Conservation (phyloP, 2,797 vertebrate genomes). For the Sciurus carolinensis region DNA sequence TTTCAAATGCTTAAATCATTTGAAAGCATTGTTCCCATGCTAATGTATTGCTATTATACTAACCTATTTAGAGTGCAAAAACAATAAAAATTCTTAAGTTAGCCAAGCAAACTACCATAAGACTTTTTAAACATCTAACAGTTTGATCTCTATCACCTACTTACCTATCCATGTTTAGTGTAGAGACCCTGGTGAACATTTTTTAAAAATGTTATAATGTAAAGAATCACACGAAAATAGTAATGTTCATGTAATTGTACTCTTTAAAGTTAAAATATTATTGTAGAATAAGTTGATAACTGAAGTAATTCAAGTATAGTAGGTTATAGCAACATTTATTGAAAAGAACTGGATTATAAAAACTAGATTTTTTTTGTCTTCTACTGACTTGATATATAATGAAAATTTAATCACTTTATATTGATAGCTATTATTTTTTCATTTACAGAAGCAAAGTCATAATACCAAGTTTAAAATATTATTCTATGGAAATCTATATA, state of each 20-base stretch:
- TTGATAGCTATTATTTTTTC: conserved; percentile 22
- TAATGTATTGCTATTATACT: conserved; percentile 40
- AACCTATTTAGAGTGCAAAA: conserved; percentile 55
- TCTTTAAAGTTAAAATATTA: conserved; percentile 40
- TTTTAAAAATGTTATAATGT: neutral
- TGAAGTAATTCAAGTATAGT: neutral
- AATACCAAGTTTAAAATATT: conserved; percentile 42
- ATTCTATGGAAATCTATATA: conserved; percentile 6
- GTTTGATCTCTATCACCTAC: neutral
- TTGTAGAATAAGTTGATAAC: neutral
- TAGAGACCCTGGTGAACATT: too few relatives aligned
- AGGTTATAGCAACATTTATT: neutral
- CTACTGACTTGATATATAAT: neutral
- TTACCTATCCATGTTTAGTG: conserved; percentile 27
- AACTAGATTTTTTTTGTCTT: neutral
- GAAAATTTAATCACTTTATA: conserved; percentile 52
- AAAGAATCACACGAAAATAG: neutral
- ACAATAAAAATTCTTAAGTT: conserved; percentile 57
- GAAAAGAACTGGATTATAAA: neutral
- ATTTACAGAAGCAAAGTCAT: conserved; percentile 29
- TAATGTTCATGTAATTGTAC: neutral
- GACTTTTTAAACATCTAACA: conserved; percentile 63
- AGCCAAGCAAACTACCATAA: neutral
- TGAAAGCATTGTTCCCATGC: conserved; percentile 37
- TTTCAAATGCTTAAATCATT: conserved; percentile 61